Evolutionary conservation across 2,888 invertebrate species (phyloP).

Genomic region (Lypha dubia): DNA sequence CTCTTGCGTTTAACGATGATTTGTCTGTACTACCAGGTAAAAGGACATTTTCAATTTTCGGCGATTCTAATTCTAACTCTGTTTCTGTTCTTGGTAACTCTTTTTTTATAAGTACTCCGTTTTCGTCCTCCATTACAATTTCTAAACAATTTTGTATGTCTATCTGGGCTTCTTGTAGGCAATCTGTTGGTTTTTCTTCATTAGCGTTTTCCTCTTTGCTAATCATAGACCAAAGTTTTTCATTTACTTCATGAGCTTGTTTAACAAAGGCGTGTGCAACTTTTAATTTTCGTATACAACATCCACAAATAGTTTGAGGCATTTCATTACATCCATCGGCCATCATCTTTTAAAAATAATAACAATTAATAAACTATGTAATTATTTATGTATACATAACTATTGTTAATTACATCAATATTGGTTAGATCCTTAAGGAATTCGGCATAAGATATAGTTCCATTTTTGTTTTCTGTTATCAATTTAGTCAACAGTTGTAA

Average conservation of each 20-base stretch:
- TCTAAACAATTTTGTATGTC: conserved; percentile 67
- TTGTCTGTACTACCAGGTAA: background rate
- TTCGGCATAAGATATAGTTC: conserved; percentile 56
- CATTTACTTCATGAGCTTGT: conserved; percentile 54
- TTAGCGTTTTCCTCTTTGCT: background rate
- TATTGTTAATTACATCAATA: conserved; percentile 49
- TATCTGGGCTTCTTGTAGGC: conserved; percentile 65
- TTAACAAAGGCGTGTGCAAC: conserved; percentile 50
- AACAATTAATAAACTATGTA: too few species aligned
- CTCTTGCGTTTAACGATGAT: background rate
- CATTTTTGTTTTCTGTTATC: conserved; percentile 42
- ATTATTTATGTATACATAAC: background rate
- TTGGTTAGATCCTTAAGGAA: conserved; percentile 54
- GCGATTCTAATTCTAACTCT: conserved; percentile 34
- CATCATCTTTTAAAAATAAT: conserved; percentile 37
- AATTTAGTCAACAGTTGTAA: conserved; percentile 55
- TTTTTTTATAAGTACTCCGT: background rate
- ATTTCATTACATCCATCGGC: conserved; percentile 37
- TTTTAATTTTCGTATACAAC: conserved; percentile 57
- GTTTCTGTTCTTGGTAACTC: conserved; percentile 1
- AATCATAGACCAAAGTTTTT: conserved; percentile 45
- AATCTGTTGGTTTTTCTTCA: conserved; percentile 54
- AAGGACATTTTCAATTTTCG: background rate
- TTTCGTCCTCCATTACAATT: conserved; percentile 57
- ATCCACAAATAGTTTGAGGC: conserved; percentile 46